Conservation (phyloP, 2,888 invertebrate species). For the Volucella inflata region DNA sequence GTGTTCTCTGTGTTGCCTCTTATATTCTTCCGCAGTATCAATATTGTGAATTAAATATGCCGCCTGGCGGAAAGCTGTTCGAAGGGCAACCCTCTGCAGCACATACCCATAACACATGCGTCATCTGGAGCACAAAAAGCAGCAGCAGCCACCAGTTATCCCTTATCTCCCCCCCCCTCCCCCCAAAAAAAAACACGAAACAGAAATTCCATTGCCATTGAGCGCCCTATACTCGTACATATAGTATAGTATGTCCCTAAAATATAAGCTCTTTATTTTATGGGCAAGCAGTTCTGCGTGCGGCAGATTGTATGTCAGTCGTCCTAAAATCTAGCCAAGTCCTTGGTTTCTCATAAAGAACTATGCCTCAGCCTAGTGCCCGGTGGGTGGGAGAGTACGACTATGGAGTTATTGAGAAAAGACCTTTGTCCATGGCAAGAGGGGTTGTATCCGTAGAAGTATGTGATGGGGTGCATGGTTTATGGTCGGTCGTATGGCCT, state of each 20-base stretch:
- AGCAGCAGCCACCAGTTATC: slow-evolving; percentile 31
- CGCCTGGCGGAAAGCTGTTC: slow-evolving; percentile 33
- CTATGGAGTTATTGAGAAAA: background rate
- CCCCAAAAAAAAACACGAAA: background rate
- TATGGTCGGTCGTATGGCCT: slow-evolving; percentile 50
- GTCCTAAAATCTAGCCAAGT: slow-evolving; percentile 51
- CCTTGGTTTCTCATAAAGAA: slow-evolving; percentile 25
- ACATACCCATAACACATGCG: slow-evolving; percentile 52
- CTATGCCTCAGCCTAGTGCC: slow-evolving; percentile 40
- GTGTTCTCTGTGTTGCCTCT: slow-evolving; percentile 14
- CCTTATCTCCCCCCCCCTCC: no score
- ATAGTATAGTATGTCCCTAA: slow-evolving; percentile 16
- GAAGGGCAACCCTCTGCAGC: slow-evolving; percentile 8
- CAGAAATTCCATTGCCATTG: background rate
- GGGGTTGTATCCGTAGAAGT: background rate
- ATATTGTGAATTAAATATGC: slow-evolving; percentile 66
- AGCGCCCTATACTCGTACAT: no score
- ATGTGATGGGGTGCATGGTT: slow-evolving; percentile 18
- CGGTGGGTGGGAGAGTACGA: background rate
- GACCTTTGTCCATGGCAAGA: slow-evolving; percentile 27
- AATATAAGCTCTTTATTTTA: slow-evolving; percentile 69
- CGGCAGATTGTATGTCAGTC: slow-evolving; percentile 56
- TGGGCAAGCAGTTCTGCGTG: slow-evolving; percentile 61
- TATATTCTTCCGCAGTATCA: slow-evolving; percentile 35
- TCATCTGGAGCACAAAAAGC: slow-evolving; percentile 23